These are phyloP conservation scores for Phenganax marumi DNA, from an alignment of 92 coral and sea anemone species.

Conservation along the genomic window DNA sequence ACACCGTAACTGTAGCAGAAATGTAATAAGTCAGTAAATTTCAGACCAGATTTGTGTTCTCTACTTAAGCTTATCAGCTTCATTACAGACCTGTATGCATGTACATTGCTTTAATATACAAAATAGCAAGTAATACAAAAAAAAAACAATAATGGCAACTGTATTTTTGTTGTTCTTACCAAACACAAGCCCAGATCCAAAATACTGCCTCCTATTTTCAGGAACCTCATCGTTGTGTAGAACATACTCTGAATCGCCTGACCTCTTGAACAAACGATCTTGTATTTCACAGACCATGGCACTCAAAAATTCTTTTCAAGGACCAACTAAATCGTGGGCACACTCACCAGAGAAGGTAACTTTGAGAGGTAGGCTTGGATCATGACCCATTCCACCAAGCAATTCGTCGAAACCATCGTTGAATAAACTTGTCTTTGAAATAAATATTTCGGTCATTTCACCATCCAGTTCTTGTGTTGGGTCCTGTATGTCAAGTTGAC, in stretches of 20 bases:
- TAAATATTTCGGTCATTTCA: conserved; percentile 51
- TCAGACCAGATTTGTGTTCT: too few relatives aligned
- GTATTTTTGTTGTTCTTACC: neutral
- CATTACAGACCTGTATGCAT: too few relatives aligned
- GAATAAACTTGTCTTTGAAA: conserved; percentile 13
- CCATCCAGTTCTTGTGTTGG: conserved; percentile 13
- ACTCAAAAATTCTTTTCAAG: conserved; percentile 49
- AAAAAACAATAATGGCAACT: too few relatives aligned
- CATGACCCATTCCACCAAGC: conserved; percentile 19
- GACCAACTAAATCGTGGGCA: conserved; percentile 57
- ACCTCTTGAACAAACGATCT: conserved; percentile 23
- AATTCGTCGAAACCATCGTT: conserved; percentile 56
- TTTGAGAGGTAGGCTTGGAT: conserved; percentile 49
- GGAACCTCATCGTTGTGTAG: conserved; percentile 18
- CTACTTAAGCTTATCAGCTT: too few relatives aligned
- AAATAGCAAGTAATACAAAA: too few relatives aligned
- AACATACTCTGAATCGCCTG: neutral
- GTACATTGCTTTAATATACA: too few relatives aligned
- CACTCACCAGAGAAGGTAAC: conserved; percentile 54
- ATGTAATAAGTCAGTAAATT: too few relatives aligned
- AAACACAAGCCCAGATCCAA: conserved; percentile 52
- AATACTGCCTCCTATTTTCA: conserved; percentile 30
- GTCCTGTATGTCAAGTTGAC: conserved; percentile 40
- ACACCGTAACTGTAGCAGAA: too few relatives aligned
- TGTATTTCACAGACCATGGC: conserved; percentile 20